These are phyloP conservation scores for Myotis lucifugus DNA, from an alignment of 2,113 vertebrate genomes.

Conservation along the genomic window DNA sequence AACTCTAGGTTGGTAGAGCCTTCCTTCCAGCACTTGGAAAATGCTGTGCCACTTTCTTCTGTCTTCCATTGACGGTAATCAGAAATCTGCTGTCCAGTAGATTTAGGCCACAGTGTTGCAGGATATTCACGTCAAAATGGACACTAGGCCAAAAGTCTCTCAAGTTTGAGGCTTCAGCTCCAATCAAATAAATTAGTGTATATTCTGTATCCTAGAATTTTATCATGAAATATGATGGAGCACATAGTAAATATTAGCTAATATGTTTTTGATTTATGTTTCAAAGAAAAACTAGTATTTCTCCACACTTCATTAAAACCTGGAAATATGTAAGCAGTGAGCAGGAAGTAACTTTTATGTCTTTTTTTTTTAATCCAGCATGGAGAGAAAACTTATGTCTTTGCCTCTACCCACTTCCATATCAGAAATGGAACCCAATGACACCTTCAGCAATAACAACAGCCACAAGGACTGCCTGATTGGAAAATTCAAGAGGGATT, in stretches of 20 bases:
- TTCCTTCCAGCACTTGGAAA: slow-evolving; percentile 2
- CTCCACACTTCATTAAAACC: neutral
- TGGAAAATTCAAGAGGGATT: slow-evolving; percentile 82
- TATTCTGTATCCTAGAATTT: neutral
- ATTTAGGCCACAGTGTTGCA: neutral
- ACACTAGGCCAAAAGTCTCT: neutral
- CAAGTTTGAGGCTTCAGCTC: neutral
- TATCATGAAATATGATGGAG: slow-evolving; percentile 1
- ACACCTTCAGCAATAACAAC: slow-evolving; percentile 17
- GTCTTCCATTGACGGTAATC: neutral
- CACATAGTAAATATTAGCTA: neutral
- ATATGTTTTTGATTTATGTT: neutral
- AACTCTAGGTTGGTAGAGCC: neutral
- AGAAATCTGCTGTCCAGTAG: neutral
- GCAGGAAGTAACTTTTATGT: slow-evolving; percentile 56
- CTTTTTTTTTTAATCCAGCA: slow-evolving; percentile 48
- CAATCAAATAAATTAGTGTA: neutral
- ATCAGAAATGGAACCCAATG: neutral
- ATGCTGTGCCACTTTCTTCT: neutral
- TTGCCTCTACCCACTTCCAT: neutral
- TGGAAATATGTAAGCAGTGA: neutral
- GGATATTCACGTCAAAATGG: neutral
- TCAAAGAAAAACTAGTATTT: slow-evolving; percentile 12
- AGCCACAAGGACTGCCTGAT: slow-evolving; percentile 54
- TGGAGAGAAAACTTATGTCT: neutral